phyloP scores from a whole-genome alignment of 2,113 vertebrate genomes.

The Anser brachyrhynchus region DNA sequence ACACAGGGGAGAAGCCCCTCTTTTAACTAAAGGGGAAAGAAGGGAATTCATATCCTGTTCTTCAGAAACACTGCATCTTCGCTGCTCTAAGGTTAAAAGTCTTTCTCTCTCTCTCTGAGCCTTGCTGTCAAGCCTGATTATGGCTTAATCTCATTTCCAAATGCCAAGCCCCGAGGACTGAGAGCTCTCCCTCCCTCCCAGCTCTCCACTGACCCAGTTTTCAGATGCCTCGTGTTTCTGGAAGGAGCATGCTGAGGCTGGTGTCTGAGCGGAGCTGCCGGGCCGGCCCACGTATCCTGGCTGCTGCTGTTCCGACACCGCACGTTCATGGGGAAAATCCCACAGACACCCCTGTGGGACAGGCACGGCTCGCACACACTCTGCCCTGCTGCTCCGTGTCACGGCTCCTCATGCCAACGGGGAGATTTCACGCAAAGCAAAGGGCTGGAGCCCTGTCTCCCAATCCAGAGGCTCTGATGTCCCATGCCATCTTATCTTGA shows the following conservation, averaged over 20 bases:
- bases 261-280: not conserved
- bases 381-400: not conserved
- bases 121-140: constrained; percentile 29
- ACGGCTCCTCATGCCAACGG: accelerated
- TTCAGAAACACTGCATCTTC: not conserved
- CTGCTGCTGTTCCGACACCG: accelerated
- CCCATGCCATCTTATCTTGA: not conserved
- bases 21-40: not conserved
- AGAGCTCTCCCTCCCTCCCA: not conserved
- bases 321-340: not conserved
- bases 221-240: not conserved
- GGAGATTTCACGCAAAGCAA: not conserved
- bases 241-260: not conserved
- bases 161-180: constrained; percentile 19
- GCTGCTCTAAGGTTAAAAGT: not conserved
- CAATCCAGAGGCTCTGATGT: accelerated
- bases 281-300: not conserved
- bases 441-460: not conserved
- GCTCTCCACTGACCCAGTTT: constrained; percentile 56
- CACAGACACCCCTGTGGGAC: not conserved
- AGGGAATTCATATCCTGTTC: not conserved
- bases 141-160: constrained; percentile 53
- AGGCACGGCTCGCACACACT: accelerated
- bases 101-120: not conserved
- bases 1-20: not conserved